Evolutionary conservation across 1,140 invertebrate species (phyloP).

Genomic region (Lutraria rhynchaena): DNA sequence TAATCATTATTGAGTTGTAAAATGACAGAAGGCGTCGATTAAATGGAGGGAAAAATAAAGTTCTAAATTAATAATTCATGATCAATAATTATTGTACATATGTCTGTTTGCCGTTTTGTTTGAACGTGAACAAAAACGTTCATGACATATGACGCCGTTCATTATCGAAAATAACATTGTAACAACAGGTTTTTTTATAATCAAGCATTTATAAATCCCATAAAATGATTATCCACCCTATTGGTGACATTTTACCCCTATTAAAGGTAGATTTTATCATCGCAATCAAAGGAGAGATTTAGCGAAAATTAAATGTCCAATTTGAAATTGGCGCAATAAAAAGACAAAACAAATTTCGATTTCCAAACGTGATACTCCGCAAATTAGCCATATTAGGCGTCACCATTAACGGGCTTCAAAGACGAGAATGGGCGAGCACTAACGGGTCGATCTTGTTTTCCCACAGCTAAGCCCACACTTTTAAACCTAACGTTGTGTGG

Average conservation of each 20-base stretch:
- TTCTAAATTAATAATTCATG: constrained; percentile 22
- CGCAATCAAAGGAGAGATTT: constrained; percentile 14
- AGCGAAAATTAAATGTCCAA: constrained; percentile 32
- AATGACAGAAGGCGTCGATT: too few species aligned
- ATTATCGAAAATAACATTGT: constrained; percentile 3
- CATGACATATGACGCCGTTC: background rate
- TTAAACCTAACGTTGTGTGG: too few species aligned
- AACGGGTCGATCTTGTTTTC: background rate
- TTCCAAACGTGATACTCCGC: constrained; percentile 12
- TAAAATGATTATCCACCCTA: constrained; percentile 50
- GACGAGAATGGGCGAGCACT: background rate
- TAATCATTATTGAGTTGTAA: too few species aligned
- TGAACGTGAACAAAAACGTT: background rate
- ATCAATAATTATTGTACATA: constrained; percentile 10
- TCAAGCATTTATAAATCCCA: constrained; percentile 46
- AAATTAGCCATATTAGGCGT: constrained; percentile 28
- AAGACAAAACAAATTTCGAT: constrained; percentile 39
- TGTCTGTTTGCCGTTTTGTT: background rate
- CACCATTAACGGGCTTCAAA: constrained; percentile 17
- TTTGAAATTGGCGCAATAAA: constrained; percentile 33
- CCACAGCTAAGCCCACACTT: background rate
- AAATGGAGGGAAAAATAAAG: too few species aligned
- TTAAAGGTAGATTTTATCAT: constrained; percentile 42
- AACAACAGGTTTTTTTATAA: constrained; percentile 17
- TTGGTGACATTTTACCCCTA: constrained; percentile 49